Base-by-base conservation (phyloP, 2,113 vertebrate species). In the Sylvicapra grimmia region DNA sequence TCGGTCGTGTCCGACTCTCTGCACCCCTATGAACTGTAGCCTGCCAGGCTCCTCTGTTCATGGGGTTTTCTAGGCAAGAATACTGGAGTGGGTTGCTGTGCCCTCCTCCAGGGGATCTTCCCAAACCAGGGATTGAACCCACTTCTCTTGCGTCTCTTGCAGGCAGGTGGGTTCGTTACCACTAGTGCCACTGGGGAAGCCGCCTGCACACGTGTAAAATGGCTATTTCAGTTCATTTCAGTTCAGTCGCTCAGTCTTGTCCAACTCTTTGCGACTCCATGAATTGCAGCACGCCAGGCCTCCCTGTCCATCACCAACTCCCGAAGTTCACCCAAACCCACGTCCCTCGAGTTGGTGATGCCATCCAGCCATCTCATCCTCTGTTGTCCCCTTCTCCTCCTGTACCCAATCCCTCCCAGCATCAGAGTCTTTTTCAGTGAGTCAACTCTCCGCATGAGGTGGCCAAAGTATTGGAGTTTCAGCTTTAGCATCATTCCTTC, bases 301-400 rank as follows among this genome's bases (percentile, higher is more conserved):
- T 59, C 58, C 58, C 4, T 11, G 4, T 59, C 58, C 58, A 59
- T 59, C 23, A 59, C 58, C 9, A 27, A 27, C 58, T 59, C 10
- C 58, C 9, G 4, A 10, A 59, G 23, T 59, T 59, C 23, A 59
- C 23, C 4, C 58, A 27, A 4, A 59, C 23, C 4, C 58, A 59
- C 0, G 4, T 27, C 58, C 9, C 25, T 58, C 9, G 0, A 25
- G 56, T 25, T 0, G 0, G 23, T 59, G 58, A 25, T 59, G 23
- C 58, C 58, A 59, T 59, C 58, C 9, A 25, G 23, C 58, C 58
- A 11, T 59, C 23, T 59, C 9, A 59, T 27, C 9, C 58, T 59
- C 58, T 4, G 58, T 59, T 0, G 9, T 59, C 58, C 58, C 23
- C 58, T 58, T 58, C 9, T 58, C 56, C 9, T 58, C 56, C 56